Evolutionary conservation across 2,797 vertebrate genomes (phyloP).

Genomic region (Heterohyrax brucei): DNA sequence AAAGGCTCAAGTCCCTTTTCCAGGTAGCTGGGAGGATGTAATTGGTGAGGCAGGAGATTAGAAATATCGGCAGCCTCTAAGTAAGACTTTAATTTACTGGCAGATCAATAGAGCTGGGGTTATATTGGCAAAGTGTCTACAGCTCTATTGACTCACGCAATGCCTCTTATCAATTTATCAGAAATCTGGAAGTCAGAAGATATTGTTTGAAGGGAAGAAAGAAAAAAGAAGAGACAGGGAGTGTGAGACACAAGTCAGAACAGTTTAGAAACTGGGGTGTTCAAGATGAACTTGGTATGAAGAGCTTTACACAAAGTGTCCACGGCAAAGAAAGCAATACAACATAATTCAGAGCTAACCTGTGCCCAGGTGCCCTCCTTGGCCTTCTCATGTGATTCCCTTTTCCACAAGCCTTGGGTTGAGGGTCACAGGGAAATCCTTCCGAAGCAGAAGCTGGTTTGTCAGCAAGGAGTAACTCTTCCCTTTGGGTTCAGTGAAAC

Average conservation of each 20-base stretch:
- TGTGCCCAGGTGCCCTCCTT: not conserved
- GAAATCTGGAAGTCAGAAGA: constrained; percentile 98
- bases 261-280: constrained; percentile 48
- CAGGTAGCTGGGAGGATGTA: constrained; percentile 92
- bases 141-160: constrained; percentile 99
- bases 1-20: constrained; percentile 82
- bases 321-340: constrained; percentile 72
- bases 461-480: not conserved
- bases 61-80: constrained; percentile 97
- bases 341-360: constrained; percentile 79
- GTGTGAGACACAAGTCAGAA: not conserved
- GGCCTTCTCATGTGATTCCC: constrained; percentile 65
- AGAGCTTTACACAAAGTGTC: constrained; percentile 83
- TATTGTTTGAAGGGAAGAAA: constrained; percentile 93
- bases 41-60: constrained; percentile 94
- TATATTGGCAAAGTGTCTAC: constrained; percentile 99
- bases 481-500: not conserved
- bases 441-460: constrained; percentile 18
- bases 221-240: constrained; percentile 8
- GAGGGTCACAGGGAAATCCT: accelerated
- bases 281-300: constrained; percentile 76
- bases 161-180: constrained; percentile 99
- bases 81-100: constrained; percentile 99
- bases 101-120: constrained; percentile 98
- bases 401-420: constrained; percentile 72